Conservation (phyloP, 2,888 invertebrate genomes). For the Dynastes tityus region DNA sequence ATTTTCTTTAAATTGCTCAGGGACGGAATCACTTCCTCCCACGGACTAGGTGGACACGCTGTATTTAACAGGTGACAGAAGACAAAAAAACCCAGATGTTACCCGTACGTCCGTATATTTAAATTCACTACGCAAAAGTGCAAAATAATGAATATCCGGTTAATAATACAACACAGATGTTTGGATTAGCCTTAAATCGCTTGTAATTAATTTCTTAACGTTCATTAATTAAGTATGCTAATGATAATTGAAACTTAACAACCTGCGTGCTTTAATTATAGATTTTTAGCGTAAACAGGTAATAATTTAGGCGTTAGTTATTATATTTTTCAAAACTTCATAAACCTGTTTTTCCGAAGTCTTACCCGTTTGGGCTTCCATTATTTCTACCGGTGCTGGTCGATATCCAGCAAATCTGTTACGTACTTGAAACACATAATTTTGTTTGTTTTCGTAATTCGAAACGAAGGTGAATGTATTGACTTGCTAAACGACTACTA, state of each 20-base stretch:
- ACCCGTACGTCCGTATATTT: constrained; percentile 11
- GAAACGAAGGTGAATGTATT: constrained; percentile 8
- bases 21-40: no score
- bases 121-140: constrained; percentile 24
- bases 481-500: background rate
- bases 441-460: constrained; percentile 29
- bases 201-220: constrained; percentile 40
- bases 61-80: background rate
- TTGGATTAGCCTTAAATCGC: constrained; percentile 36
- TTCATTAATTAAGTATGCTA: constrained; percentile 43
- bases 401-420: constrained; percentile 5
- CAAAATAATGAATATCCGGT: constrained; percentile 42
- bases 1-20: no score
- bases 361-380: constrained; percentile 18
- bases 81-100: background rate
- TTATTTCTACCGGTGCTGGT: constrained; percentile 17
- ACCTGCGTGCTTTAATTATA: constrained; percentile 37
- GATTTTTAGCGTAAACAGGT: constrained; percentile 34
- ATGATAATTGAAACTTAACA: constrained; percentile 41
- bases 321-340: constrained; percentile 34
- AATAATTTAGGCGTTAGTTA: constrained; percentile 45
- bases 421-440: background rate
- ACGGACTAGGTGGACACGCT: no score
- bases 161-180: constrained; percentile 48
- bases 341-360: constrained; percentile 32